Evolutionary conservation across 64 coral and sea anemone genomes (phyloP).

Genomic region (Dendrophyllia cribrosa): DNA sequence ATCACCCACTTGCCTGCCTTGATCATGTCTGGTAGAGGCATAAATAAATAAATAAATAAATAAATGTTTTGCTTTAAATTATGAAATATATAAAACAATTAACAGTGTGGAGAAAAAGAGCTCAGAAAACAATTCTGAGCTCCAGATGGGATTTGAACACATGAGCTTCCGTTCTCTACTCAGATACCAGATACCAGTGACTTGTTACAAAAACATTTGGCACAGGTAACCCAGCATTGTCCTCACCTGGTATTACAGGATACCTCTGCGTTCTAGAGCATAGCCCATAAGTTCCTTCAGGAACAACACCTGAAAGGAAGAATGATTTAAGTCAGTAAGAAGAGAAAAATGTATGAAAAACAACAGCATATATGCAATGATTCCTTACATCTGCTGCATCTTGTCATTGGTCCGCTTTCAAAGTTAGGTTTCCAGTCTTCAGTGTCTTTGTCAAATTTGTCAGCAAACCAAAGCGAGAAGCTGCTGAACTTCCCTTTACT

Average conservation of each 20-base stretch:
- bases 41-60: neutral
- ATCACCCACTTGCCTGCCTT: slow-evolving; percentile 98
- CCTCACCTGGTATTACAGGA: slow-evolving; percentile 75
- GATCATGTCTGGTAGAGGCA: slow-evolving; percentile 49
- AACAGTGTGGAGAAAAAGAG: too few species aligned
- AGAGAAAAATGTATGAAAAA: neutral
- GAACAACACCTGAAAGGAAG: slow-evolving; percentile 76
- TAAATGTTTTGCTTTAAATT: neutral
- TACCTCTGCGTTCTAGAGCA: slow-evolving; percentile 93
- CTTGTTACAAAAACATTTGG: too few species aligned
- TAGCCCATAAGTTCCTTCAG: slow-evolving; percentile 96
- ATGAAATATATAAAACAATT: too few species aligned
- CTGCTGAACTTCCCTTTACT: slow-evolving; percentile 95
- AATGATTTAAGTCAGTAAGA: neutral
- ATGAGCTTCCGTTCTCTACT: too few species aligned
- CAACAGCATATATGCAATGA: neutral
- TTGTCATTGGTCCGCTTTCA: slow-evolving; percentile 51
- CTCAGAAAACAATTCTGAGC: too few species aligned
- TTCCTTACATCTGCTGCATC: slow-evolving; percentile 72
- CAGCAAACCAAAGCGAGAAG: slow-evolving; percentile 95
- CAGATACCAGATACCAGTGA: too few species aligned
- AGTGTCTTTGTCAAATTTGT: slow-evolving; percentile 91
- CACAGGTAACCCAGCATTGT: too few species aligned
- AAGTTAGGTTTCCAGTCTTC: slow-evolving; percentile 88
- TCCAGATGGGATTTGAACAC: too few species aligned